Conservation (phyloP, 2,888 invertebrate genomes). For the Erebia palarica region DNA sequence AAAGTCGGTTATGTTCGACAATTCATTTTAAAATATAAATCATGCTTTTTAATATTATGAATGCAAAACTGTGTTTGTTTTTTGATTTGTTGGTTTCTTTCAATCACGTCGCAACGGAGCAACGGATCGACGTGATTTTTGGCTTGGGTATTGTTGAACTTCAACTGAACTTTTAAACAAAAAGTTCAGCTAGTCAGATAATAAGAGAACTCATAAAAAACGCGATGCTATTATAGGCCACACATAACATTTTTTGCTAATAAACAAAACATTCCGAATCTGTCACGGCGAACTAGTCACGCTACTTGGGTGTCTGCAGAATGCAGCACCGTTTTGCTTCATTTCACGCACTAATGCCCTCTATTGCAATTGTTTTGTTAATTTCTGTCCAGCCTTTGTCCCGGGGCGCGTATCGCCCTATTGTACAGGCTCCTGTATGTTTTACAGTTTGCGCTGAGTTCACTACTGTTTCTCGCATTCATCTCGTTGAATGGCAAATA, state of each 20-base stretch:
- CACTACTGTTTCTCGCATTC: slow-evolving; percentile 50
- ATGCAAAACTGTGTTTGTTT: no score
- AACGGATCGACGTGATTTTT: no score
- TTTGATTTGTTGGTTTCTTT: no score
- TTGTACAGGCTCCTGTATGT: slow-evolving; percentile 52
- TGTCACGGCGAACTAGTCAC: slow-evolving; percentile 48
- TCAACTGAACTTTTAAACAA: no score
- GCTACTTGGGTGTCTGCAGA: slow-evolving; percentile 67
- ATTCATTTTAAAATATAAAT: no score
- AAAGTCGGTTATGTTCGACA: no score
- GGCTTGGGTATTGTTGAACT: no score
- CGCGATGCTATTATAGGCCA: neutral
- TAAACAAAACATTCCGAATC: slow-evolving; percentile 53
- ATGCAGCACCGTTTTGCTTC: slow-evolving; percentile 48
- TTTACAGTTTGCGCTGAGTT: slow-evolving; percentile 5
- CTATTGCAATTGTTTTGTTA: slow-evolving; percentile 52
- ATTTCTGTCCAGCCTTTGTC: slow-evolving; percentile 48
- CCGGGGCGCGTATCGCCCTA: slow-evolving; percentile 42
- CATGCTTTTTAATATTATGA: no score
- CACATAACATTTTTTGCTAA: slow-evolving; percentile 26
- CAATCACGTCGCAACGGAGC: no score
- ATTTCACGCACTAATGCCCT: slow-evolving; percentile 65
- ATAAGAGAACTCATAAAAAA: no score
- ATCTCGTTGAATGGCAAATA: slow-evolving; percentile 46
- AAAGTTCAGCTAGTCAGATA: neutral